These are phyloP conservation scores for Subacronicta megacephala DNA, from an alignment of 2,888 invertebrate genomes.

Conservation along the genomic window DNA sequence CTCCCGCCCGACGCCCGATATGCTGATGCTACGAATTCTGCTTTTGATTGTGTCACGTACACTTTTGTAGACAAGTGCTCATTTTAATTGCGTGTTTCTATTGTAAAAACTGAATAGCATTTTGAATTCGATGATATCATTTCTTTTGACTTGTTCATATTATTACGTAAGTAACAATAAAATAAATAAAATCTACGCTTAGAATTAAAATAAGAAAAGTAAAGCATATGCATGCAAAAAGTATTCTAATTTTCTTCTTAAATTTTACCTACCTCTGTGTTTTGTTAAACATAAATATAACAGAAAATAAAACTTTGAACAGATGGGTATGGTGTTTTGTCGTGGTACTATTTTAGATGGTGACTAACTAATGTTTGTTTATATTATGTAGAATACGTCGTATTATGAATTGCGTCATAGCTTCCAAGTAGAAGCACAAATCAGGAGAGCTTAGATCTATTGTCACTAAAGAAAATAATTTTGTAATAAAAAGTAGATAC, in stretches of 20 bases:
- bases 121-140: background rate
- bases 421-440: constrained; percentile 6
- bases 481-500: constrained; percentile 22
- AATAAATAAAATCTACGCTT: too few relatives aligned
- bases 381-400: background rate
- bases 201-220: too few relatives aligned
- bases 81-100: constrained; percentile 18
- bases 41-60: constrained; percentile 56
- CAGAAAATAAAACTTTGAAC: background rate
- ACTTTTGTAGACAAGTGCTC: constrained; percentile 29
- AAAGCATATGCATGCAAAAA: too few relatives aligned
- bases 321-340: background rate
- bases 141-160: constrained; percentile 8
- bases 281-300: too few relatives aligned
- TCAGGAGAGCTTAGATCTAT: constrained; percentile 26
- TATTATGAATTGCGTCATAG: constrained; percentile 7
- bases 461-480: constrained; percentile 28
- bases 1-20: constrained; percentile 34
- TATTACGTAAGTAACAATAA: background rate
- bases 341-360: background rate
- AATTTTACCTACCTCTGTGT: too few relatives aligned
- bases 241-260: too few relatives aligned
- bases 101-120: background rate
- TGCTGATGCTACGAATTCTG: constrained; percentile 44
- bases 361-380: background rate